Percentiles rank a stretch among this genome's conserved stretches.
These are phyloP conservation scores for Notothenia coriiceps DNA, from an alignment of 2,113 vertebrate species.

Conservation along the genomic window DNA sequence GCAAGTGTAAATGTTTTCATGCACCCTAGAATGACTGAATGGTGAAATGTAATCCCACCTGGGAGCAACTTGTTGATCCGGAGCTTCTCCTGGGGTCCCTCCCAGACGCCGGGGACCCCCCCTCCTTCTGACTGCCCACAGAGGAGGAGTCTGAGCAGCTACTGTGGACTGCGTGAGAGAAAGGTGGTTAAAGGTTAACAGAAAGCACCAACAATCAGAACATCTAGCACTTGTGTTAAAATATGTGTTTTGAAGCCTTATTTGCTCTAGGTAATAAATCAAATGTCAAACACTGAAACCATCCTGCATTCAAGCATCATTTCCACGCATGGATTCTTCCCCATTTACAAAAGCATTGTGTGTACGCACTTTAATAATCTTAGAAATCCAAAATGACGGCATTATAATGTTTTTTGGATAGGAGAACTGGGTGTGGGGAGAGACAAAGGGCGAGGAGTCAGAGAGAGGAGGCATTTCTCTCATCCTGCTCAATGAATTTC, in stretches of 20 bases:
- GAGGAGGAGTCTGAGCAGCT: constrained; percentile 83
- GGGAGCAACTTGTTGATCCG: constrained; percentile 72
- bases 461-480: constrained; percentile 42
- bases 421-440: not conserved
- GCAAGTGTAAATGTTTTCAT: not conserved
- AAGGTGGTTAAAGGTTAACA: constrained; percentile 7
- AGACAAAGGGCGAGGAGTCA: constrained; percentile 24
- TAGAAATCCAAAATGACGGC: not conserved
- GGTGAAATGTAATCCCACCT: constrained; percentile 60
- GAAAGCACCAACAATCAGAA: not conserved
- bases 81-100: constrained; percentile 75
- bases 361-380: not conserved
- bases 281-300: not conserved
- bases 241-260: not conserved
- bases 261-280: too few relatives aligned
- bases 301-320: not conserved
- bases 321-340: not conserved
- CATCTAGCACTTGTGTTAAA: not conserved
- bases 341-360: not conserved
- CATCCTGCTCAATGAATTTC: constrained; percentile 64
- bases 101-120: constrained; percentile 77
- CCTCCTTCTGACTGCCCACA: constrained; percentile 80
- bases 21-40: not conserved
- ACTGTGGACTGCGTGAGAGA: constrained; percentile 69
- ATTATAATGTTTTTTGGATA: constrained; percentile 2